Evolutionary conservation across 2,888 invertebrate genomes (phyloP), one percentile per base, ranked within the genome.

Genomic region (Formica aserva): DNA sequence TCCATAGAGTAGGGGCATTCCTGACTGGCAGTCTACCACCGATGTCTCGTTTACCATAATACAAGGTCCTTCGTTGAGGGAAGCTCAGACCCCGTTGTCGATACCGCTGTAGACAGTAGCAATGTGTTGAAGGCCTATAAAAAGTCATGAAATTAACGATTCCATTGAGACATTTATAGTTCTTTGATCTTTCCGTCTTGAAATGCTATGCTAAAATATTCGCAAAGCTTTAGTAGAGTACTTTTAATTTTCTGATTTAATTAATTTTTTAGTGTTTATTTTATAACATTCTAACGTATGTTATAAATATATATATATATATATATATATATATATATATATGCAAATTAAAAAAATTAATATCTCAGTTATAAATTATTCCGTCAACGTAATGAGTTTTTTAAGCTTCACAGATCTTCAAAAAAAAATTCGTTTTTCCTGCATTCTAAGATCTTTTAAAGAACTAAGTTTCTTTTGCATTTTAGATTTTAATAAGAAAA

Each of bases 21-120:
- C 87, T 90, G 92, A 91, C 91, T 91, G 92, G 89, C 92, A 92
- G 89, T 63, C 87, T 90, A 85, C 89, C 86, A 86, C 87, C 88
- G 86, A 90, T 91, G 90, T 91, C 91, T 92, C 91, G 92, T 92
- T 92, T 92, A 92, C 92, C 92, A 92, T 92, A 92, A 92, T 92
- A 92, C 92, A 92, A 91, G 91, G 69, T 75, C 52, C 85, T 83
- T 84, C 71, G 84, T 65, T 78, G 88, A 87, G 87, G 86, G 89
- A 87, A 83, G 75, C 76, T 57, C 75, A 71, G 52, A 52, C 8
- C 8, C 65, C 6, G 75, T 63, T 67, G 71, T 35, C 71, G 80
- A 72, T 82, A 77, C 62, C 15, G 71, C 85, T 85, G 83, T 82
- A 89, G 89, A 92, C 91, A 88, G 91, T 91, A 92, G 91, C 92